Percentiles rank a stretch among this genome's conserved stretches.
These are phyloP conservation scores for Scotopteryx bipunctaria DNA, from an alignment of 2,888 invertebrate genomes.

Conservation along the genomic window DNA sequence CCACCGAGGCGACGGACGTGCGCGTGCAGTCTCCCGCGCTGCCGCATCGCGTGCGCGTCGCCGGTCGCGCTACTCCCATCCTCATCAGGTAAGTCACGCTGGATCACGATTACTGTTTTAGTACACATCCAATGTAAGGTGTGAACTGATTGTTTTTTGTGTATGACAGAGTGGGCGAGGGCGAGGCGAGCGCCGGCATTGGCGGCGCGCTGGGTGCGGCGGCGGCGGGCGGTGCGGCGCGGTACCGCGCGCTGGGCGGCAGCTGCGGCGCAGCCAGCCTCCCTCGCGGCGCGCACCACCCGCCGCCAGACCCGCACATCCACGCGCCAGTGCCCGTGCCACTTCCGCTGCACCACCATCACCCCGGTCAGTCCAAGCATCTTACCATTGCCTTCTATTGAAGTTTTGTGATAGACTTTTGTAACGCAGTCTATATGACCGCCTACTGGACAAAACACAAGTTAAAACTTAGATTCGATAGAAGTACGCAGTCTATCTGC, in stretches of 20 bases:
- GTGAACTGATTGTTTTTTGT: not conserved
- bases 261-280: constrained; percentile 71
- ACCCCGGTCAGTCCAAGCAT: constrained; percentile 21
- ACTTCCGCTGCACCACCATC: constrained; percentile 30
- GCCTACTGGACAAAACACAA: too few relatives aligned
- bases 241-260: constrained; percentile 57
- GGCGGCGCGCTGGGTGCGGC: constrained; percentile 32
- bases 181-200: constrained; percentile 42
- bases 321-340: constrained; percentile 44
- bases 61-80: constrained; percentile 67
- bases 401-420: not conserved
- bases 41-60: constrained; percentile 68
- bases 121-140: too few relatives aligned
- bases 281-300: constrained; percentile 78
- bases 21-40: constrained; percentile 75
- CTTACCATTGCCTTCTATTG: not conserved
- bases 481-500: not conserved
- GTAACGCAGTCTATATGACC: too few relatives aligned
- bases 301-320: constrained; percentile 46
- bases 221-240: constrained; percentile 52
- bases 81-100: constrained; percentile 57
- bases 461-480: too few relatives aligned
- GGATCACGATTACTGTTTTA: not conserved
- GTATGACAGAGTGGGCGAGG: constrained; percentile 45
- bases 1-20: constrained; percentile 70